phyloP scores from a whole-genome alignment of 1,140 invertebrate species.

The Periplaneta americana region DNA sequence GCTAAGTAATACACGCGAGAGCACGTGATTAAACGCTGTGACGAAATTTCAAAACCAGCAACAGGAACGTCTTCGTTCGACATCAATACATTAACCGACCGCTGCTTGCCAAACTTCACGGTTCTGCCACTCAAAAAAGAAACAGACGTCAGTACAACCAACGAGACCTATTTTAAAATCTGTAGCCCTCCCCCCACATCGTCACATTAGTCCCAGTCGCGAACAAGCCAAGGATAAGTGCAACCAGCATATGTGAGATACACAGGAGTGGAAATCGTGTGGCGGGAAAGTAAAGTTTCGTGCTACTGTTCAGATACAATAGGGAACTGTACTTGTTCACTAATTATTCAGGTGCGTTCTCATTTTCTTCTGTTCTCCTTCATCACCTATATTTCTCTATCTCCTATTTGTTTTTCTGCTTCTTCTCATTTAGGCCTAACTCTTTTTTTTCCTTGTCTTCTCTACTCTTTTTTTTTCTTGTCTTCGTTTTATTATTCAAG shows the following conservation, averaged over 20 bases:
- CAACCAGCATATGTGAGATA: not conserved
- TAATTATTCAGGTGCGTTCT: too few relatives aligned
- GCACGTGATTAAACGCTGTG: not conserved
- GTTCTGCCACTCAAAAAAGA: not conserved
- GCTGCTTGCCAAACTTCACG: not conserved
- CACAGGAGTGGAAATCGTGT: not conserved
- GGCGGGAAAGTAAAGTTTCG: not conserved
- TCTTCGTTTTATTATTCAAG: too few relatives aligned
- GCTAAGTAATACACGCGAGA: not conserved
- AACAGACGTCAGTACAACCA: not conserved
- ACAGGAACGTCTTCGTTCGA: not conserved
- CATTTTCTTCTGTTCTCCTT: too few relatives aligned
- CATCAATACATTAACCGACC: not conserved
- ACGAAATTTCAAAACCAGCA: not conserved
- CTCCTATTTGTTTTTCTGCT: too few relatives aligned
- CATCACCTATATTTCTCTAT: too few relatives aligned
- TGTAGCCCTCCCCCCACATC: not conserved
- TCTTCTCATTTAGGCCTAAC: too few relatives aligned
- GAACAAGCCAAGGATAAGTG: not conserved
- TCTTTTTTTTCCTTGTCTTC: too few relatives aligned
- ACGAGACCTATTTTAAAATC: not conserved
- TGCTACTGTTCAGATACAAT: too few relatives aligned
- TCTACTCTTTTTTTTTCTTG: too few relatives aligned
- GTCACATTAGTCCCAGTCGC: not conserved
- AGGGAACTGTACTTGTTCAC: too few relatives aligned